phyloP scores from a whole-genome alignment of 2,113 vertebrate genomes.

The Serinus canaria region DNA sequence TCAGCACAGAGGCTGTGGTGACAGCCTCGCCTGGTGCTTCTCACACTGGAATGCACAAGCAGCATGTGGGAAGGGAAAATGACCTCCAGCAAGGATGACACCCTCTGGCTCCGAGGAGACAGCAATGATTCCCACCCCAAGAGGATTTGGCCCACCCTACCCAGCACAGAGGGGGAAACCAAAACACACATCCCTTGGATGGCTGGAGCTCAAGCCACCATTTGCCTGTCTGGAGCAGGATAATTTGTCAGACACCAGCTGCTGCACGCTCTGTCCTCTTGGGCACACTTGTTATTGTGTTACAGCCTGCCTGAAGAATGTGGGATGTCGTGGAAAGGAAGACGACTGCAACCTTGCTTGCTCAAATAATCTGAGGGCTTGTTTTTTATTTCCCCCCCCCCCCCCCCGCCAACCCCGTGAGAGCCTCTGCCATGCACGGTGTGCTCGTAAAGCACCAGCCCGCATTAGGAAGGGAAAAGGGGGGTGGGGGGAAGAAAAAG shows the following conservation, averaged over 20 bases:
- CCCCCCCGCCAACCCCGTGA: background rate
- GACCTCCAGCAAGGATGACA: background rate
- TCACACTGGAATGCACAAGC: fast-evolving
- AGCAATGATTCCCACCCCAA: background rate
- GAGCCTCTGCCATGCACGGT: background rate
- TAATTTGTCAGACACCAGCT: slow-evolving; percentile 81
- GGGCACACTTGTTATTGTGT: slow-evolving; percentile 78
- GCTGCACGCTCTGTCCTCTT: slow-evolving; percentile 71
- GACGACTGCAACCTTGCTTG: slow-evolving; percentile 53
- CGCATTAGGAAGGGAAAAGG: background rate
- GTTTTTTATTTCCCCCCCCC: background rate
- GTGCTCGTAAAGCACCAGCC: background rate
- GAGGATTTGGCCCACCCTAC: background rate
- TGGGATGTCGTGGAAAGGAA: slow-evolving; percentile 52
- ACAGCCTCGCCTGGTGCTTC: background rate
- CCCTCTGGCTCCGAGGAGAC: background rate
- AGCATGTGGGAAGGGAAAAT: background rate
- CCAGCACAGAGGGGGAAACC: slow-evolving; percentile 20
- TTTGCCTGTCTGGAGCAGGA: slow-evolving; percentile 72
- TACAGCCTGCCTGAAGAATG: slow-evolving; percentile 74
- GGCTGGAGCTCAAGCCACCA: slow-evolving; percentile 60
- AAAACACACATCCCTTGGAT: slow-evolving; percentile 39
- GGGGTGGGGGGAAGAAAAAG: background rate
- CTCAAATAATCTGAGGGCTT: slow-evolving; percentile 44
- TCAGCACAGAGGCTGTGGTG: background rate